These are phyloP conservation scores for Nyctibius bracteatus DNA, from an alignment of 2,113 vertebrate species.

Conservation along the genomic window DNA sequence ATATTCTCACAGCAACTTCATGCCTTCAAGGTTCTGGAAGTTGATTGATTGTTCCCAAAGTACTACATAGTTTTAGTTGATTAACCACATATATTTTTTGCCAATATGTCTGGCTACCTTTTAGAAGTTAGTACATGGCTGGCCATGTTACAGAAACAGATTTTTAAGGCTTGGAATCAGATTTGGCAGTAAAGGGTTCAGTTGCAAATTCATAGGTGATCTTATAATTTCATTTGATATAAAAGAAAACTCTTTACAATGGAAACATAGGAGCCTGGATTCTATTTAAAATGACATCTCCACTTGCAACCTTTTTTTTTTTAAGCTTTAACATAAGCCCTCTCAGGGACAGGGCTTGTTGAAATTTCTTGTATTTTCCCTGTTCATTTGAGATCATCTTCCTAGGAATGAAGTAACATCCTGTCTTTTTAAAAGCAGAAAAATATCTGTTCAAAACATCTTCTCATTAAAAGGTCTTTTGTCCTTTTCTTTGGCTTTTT, in stretches of 20 bases:
- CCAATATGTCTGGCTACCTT: slow-evolving; percentile 76
- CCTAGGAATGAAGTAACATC: slow-evolving; percentile 40
- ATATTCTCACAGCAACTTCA: slow-evolving; percentile 51
- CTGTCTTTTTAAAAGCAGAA: slow-evolving; percentile 39
- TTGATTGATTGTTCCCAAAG: slow-evolving; percentile 75
- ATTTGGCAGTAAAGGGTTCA: slow-evolving; percentile 73
- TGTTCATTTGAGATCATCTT: slow-evolving; percentile 29
- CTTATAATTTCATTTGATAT: slow-evolving; percentile 78
- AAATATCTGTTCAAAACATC: slow-evolving; percentile 32
- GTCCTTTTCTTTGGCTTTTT: slow-evolving; percentile 64
- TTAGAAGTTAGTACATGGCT: slow-evolving; percentile 70
- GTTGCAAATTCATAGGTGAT: slow-evolving; percentile 77
- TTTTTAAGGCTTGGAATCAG: slow-evolving; percentile 73
- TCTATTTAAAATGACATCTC: slow-evolving; percentile 64
- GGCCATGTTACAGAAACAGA: slow-evolving; percentile 74
- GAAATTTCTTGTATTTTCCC: slow-evolving; percentile 16
- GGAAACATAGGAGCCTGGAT: slow-evolving; percentile 63
- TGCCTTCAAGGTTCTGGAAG: slow-evolving; percentile 67
- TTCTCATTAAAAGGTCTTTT: slow-evolving; percentile 70
- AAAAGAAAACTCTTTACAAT: slow-evolving; percentile 62
- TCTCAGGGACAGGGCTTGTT: slow-evolving; percentile 15
- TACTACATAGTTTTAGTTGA: slow-evolving; percentile 75
- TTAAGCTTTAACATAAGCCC: neutral
- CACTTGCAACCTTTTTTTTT: slow-evolving; percentile 38
- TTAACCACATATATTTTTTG: slow-evolving; percentile 75